Evolutionary conservation across 2,113 vertebrate genomes (phyloP).

Genomic region (Dicrurus megarhynchus): DNA sequence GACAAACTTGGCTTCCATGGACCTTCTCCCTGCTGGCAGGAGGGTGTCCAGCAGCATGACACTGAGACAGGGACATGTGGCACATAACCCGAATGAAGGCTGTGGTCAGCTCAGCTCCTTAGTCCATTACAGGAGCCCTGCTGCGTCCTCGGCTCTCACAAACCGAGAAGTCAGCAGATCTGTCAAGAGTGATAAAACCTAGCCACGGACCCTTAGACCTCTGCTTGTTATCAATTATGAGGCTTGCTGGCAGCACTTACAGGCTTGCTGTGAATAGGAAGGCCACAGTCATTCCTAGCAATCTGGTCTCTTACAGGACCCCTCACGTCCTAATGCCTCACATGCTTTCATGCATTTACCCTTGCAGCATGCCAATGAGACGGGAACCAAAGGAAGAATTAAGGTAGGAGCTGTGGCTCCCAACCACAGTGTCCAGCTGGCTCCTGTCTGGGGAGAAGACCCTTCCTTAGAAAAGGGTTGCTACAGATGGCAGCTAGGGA

Average conservation of each 20-base stretch:
- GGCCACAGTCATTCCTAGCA: not conserved
- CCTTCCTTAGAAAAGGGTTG: not conserved
- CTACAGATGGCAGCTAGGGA: not conserved
- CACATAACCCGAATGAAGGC: rapidly evolving
- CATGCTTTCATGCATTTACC: not conserved
- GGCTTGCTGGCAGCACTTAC: not conserved
- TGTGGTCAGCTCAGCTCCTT: not conserved
- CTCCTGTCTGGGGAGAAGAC: not conserved
- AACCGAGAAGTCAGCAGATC: conserved; percentile 2
- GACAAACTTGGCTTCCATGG: not conserved
- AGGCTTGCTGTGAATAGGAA: not conserved
- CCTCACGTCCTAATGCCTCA: rapidly evolving
- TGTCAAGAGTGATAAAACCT: conserved; percentile 12
- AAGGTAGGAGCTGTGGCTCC: not conserved
- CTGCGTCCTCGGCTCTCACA: not conserved
- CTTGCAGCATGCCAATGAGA: not conserved
- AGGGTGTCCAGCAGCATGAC: not conserved
- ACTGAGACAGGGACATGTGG: not conserved
- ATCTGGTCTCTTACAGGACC: not conserved
- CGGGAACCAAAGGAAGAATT: not conserved
- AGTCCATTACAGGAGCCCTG: not conserved
- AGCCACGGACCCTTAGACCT: not conserved
- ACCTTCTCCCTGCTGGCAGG: not conserved
- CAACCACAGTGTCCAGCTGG: not conserved
- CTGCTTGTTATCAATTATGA: not conserved